phyloP scores from a whole-genome alignment of 2,113 vertebrate species.

The Plecturocebus donacophilus region DNA sequence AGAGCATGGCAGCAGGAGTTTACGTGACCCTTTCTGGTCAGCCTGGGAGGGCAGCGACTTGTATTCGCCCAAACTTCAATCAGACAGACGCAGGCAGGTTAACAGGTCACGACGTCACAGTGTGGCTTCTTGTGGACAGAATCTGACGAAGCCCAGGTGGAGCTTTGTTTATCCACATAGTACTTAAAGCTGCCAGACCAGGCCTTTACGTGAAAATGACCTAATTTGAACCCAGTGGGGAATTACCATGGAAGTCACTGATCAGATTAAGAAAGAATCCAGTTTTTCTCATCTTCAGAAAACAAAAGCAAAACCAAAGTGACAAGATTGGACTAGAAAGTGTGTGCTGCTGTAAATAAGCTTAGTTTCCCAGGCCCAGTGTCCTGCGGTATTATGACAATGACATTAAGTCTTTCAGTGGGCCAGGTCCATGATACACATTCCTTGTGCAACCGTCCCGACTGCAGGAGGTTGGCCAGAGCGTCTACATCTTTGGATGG shows the following conservation, averaged over 20 bases:
- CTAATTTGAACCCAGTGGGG: neutral
- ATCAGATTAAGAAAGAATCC: neutral
- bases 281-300: neutral
- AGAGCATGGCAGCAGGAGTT: neutral
- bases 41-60: neutral
- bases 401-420: accelerated
- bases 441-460: accelerated
- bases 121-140: neutral
- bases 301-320: neutral
- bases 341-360: neutral
- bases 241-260: neutral
- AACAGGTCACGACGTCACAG: neutral
- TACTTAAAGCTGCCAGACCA: neutral
- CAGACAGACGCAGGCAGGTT: neutral
- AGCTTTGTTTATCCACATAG: accelerated
- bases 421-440: accelerated
- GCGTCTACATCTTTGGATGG: neutral
- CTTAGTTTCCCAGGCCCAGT: neutral
- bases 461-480: accelerated
- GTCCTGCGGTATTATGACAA: accelerated
- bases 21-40: neutral
- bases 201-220: neutral
- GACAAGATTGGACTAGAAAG: neutral
- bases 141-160: neutral
- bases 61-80: neutral